Evolutionary conservation across 2,888 invertebrate species (phyloP), one percentile per base, ranked within the genome.

Genomic region (Meteorus cinctellus): DNA sequence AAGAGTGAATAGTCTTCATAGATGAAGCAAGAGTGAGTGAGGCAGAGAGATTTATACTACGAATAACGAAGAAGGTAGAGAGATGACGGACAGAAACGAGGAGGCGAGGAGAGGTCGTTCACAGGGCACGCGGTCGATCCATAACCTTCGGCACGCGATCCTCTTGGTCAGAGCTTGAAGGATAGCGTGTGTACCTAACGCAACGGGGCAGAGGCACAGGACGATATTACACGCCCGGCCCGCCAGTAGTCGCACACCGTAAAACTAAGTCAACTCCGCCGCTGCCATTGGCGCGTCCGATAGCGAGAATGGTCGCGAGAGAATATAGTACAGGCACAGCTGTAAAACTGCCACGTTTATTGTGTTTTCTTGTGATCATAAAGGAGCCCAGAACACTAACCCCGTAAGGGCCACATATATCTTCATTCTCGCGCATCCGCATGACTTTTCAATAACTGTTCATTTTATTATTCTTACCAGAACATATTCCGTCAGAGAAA

Each of bases 71-170:
- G 59, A 24, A 72, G 75, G 70, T 29, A 71, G 67, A 72, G 60
- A 68, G 69, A 31, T 14, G 59, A 19, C 31, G 71, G 68, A 68
- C 55, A 68, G 76, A 45, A 67, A 31, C 8, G 51, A 31, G 71
- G 12, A 12, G 27, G 41, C 55, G 41, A 55, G 62, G 48, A 19
- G 69, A 45, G 68, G 48, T 67, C 66, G 66, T 67, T 73, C 66
- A 67, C 66, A 55, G 45, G 55, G 31, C 55, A 72, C 74, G 79
- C 78, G 84, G 83, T 85, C 84, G 85, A 86, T 84, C 55, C 19
- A 85, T 85, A 86, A 86, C 85, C 84, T 87, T 86, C 82, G 85
- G 83, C 87, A 88, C 87, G 88, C 88, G 86, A 88, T 86, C 80
- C 51, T 45, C 59, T 24, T n/a, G 41, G n/a, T 3, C 65, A n/a